phyloP scores from a whole-genome alignment of 53 echinoderm and acorn worm species.

The Paracentrotus lividus region DNA sequence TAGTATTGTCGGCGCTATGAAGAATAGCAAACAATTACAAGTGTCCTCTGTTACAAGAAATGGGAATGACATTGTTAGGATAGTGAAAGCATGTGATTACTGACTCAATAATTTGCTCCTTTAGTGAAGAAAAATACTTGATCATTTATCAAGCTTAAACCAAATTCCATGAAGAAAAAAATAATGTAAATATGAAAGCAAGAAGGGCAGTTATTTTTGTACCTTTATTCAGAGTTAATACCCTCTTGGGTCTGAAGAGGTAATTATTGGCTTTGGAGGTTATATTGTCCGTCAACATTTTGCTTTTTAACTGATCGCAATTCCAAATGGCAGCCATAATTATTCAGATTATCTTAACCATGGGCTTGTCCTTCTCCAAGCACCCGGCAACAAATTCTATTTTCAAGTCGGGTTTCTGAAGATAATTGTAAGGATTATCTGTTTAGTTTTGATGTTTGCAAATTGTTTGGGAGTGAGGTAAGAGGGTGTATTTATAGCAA shows the following conservation, averaged over 20 bases:
- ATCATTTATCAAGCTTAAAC: too few species aligned
- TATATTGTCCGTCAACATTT: too few species aligned
- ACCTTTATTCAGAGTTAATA: too few species aligned
- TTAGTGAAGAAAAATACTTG: too few species aligned
- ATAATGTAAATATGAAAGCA: too few species aligned
- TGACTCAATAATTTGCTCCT: too few species aligned
- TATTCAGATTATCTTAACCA: background rate
- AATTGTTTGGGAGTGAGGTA: conserved; percentile 26
- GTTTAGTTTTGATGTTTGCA: conserved; percentile 37
- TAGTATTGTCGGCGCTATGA: background rate
- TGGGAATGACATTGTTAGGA: background rate
- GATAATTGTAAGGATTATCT: conserved; percentile 1
- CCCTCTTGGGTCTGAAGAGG: too few species aligned
- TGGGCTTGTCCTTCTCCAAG: background rate
- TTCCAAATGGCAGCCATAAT: background rate
- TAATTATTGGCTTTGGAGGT: too few species aligned
- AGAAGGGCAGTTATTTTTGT: too few species aligned
- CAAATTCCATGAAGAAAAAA: too few species aligned
- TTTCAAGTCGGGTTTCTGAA: background rate
- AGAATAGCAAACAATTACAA: background rate
- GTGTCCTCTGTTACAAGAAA: background rate
- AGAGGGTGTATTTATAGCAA: background rate
- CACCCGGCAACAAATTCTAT: background rate
- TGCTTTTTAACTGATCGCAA: too few species aligned
- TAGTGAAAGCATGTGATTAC: background rate